phyloP scores from a whole-genome alignment of 2,113 vertebrate species.

The Forbesichthys papilliferus region DNA sequence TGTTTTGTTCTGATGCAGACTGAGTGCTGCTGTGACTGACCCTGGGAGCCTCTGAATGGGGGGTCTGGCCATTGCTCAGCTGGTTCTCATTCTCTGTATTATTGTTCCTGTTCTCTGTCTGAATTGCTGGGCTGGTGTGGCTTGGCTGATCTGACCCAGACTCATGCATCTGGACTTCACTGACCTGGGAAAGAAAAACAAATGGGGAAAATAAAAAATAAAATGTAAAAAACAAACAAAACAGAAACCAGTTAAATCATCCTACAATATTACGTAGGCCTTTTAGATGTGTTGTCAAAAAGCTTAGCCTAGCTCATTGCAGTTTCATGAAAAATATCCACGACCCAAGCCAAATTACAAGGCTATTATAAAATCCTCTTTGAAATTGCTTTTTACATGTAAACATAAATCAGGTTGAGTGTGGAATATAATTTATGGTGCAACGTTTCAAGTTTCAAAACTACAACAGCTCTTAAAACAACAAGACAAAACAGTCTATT shows the following conservation, averaged over 20 bases:
- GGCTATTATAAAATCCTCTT: background rate
- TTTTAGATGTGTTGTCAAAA: background rate
- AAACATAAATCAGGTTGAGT: background rate
- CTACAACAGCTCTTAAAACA: slow-evolving; percentile 34
- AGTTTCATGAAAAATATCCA: background rate
- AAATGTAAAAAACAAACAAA: background rate
- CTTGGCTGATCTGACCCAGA: slow-evolving; percentile 76
- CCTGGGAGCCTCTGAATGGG: slow-evolving; percentile 63
- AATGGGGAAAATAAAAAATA: slow-evolving; percentile 11
- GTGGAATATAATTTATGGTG: too few species aligned
- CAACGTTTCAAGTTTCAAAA: slow-evolving; percentile 26
- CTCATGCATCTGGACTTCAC: slow-evolving; percentile 79
- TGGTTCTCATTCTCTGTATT: slow-evolving; percentile 62
- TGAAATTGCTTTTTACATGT: background rate
- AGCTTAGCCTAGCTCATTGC: background rate
- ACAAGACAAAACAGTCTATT: slow-evolving; percentile 66
- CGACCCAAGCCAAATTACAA: background rate
- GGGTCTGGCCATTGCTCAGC: slow-evolving; percentile 64
- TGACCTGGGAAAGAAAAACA: slow-evolving; percentile 56
- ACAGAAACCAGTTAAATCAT: slow-evolving; percentile 5
- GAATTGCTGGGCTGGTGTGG: slow-evolving; percentile 69
- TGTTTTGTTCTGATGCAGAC: background rate
- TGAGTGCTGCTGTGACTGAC: slow-evolving; percentile 46
- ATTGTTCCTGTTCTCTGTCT: slow-evolving; percentile 61
- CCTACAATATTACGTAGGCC: background rate